Evolutionary conservation across 2,113 vertebrate species (phyloP).

Genomic region (Pygoscelis antarcticus): DNA sequence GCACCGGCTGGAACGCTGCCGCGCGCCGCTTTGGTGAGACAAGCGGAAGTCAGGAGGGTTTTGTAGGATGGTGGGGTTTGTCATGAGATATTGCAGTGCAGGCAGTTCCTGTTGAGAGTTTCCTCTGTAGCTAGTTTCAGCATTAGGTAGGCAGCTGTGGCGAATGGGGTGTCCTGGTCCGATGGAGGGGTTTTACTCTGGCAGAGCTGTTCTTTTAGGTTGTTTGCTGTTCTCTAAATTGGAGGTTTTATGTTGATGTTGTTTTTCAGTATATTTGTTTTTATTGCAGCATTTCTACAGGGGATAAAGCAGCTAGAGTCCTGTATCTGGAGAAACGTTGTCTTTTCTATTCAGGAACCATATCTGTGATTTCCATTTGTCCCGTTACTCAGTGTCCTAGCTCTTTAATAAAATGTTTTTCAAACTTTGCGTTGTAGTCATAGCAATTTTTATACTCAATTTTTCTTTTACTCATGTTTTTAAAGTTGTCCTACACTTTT

Average conservation of each 20-base stretch:
- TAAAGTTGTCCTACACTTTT: accelerated
- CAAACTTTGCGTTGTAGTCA: accelerated
- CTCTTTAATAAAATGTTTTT: neutral
- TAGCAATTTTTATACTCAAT: accelerated
- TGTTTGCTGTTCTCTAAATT: accelerated
- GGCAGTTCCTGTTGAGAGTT: accelerated
- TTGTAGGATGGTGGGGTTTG: accelerated
- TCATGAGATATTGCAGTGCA: accelerated
- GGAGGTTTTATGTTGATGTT: accelerated
- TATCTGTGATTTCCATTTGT: accelerated
- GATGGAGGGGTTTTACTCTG: accelerated
- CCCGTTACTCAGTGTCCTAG: accelerated
- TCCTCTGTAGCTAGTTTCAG: accelerated
- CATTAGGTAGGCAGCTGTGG: accelerated
- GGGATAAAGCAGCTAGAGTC: accelerated
- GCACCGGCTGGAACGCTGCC: no score
- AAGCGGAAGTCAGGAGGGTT: neutral
- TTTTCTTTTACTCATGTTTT: accelerated
- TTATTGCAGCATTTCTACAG: accelerated
- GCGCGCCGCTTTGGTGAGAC: neutral
- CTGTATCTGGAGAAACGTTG: accelerated
- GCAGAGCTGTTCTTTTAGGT: accelerated
- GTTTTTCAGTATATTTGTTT: accelerated
- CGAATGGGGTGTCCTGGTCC: accelerated
- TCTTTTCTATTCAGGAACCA: accelerated